Evolutionary conservation across 2,888 invertebrate genomes (phyloP).

Genomic region (Ennomos erosarius): DNA sequence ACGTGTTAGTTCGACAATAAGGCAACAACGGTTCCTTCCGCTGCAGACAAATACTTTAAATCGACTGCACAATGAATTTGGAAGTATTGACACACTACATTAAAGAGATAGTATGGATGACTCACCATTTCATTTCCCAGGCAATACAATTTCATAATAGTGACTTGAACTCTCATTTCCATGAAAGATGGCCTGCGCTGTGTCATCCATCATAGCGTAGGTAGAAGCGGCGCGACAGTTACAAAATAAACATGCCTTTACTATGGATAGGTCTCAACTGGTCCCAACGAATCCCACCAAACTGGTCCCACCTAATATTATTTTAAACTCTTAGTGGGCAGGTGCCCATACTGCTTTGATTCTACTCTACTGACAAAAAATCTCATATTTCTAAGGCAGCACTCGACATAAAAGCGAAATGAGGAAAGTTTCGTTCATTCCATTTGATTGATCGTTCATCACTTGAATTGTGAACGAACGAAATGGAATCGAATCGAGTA

Average conservation of each 20-base stretch:
- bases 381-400: slow-evolving; percentile 21
- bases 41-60: slow-evolving; percentile 46
- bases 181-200: too few relatives aligned
- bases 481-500: slow-evolving; percentile 54
- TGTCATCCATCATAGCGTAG: too few relatives aligned
- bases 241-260: too few relatives aligned
- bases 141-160: slow-evolving; percentile 4
- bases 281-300: too few relatives aligned
- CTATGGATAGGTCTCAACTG: too few relatives aligned
- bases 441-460: slow-evolving; percentile 64
- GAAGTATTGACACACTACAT: slow-evolving; percentile 4
- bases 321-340: too few relatives aligned
- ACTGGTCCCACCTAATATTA: too few relatives aligned
- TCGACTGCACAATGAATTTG: slow-evolving; percentile 38
- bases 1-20: slow-evolving; percentile 57
- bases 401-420: slow-evolving; percentile 29
- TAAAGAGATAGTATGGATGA: slow-evolving; percentile 18
- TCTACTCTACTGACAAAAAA: background rate
- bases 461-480: slow-evolving; percentile 57
- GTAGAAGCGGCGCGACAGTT: too few relatives aligned
- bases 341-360: background rate
- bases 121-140: background rate
- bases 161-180: too few relatives aligned
- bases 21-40: slow-evolving; percentile 63
- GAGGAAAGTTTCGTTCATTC: slow-evolving; percentile 35